These are phyloP conservation scores for Reinhardtius hippoglossoides DNA, from an alignment of 2,113 vertebrate species.

Conservation along the genomic window DNA sequence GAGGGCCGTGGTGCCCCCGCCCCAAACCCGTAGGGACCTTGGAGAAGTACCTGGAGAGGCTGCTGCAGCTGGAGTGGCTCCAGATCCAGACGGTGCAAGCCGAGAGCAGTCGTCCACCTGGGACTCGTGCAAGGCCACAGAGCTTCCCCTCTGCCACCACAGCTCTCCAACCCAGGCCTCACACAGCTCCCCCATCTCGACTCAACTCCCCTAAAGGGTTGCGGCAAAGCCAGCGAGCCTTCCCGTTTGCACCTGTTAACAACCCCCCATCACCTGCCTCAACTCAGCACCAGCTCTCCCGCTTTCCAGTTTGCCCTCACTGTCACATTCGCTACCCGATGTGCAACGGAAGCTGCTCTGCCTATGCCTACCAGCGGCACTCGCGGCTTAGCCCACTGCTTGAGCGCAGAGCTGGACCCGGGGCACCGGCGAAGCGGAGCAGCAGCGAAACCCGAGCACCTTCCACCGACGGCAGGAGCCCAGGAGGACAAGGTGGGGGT, in stretches of 20 bases:
- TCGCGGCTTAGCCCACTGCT: conserved; percentile 82
- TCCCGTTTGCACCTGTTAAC: conserved; percentile 73
- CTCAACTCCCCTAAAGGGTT: conserved; percentile 83
- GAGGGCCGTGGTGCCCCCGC: conserved; percentile 80
- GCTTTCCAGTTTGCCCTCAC: conserved; percentile 68
- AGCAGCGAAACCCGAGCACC: conserved; percentile 81
- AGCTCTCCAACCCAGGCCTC: conserved; percentile 77
- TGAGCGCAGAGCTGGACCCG: conserved; percentile 69
- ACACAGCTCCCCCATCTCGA: conserved; percentile 82
- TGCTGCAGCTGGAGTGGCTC: conserved; percentile 92
- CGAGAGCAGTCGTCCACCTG: conserved; percentile 80
- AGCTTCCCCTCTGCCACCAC: conserved; percentile 56
- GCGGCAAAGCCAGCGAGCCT: conserved; percentile 75
- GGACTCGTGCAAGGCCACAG: conserved; percentile 68
- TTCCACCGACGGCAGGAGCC: conserved; percentile 67
- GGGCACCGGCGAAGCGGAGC: conserved; percentile 74
- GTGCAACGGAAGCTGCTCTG: conserved; percentile 83
- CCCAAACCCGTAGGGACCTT: conserved; percentile 84
- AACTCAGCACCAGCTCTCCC: conserved; percentile 68
- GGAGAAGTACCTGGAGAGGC: conserved; percentile 88
- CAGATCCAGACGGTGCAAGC: conserved; percentile 89
- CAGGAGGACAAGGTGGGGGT: conserved; percentile 54
- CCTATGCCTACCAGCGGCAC: conserved; percentile 83
- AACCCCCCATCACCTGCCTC: conserved; percentile 76
- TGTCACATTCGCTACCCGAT: conserved; percentile 83